Evolutionary conservation across 2,113 vertebrate genomes (phyloP), one percentile per base, ranked within the genome.

Genomic region (Eudorcas thomsonii): DNA sequence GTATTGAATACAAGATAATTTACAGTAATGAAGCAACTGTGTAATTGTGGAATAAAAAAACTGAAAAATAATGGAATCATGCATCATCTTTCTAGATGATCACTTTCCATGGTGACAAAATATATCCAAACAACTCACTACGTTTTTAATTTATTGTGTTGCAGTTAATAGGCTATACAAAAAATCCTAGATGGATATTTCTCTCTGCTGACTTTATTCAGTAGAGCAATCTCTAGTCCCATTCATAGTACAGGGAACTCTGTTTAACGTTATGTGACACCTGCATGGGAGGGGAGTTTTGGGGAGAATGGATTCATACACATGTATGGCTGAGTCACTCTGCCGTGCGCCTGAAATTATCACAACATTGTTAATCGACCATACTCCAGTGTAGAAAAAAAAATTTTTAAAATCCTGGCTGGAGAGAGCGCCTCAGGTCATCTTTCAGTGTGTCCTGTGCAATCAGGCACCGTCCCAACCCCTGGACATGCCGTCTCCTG

Each of bases 361-460:
- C n/a, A 71, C 64, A 71, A 11, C 36, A 74, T 6, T 74, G 21
- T 23, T 39, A 23, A 25, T 74, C 36, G 1, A 74, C 5, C 19
- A 23, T 23, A 74, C 19, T 74, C 19, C 67, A 74, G 13, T 25
- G 39, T 23, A 74, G 67, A 74, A 74, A 74, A 36, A 39, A 36
- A 39, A 39, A 39, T n/a, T 71, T 71, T 39, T 1, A 2, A 39
- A 6, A 13, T 74, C 10, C n/a, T 74, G 67, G 36, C n/a, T 74
- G 67, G 67, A 74, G 57, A 67, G 25, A 62, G 59, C 43, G 1
- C n/a, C 9, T 21, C 6, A 2, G n/a, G 8, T 28, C 50, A 10
- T 33, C 21, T 0, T 1, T 1, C 36, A 23, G 33, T 23, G 5
- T 52, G 2, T 64, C 48, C n/a, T 39, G 26, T 2, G 5, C 45